Base-by-base conservation (phyloP, 2,113 vertebrate species). In the Polypterus bichir region DNA sequence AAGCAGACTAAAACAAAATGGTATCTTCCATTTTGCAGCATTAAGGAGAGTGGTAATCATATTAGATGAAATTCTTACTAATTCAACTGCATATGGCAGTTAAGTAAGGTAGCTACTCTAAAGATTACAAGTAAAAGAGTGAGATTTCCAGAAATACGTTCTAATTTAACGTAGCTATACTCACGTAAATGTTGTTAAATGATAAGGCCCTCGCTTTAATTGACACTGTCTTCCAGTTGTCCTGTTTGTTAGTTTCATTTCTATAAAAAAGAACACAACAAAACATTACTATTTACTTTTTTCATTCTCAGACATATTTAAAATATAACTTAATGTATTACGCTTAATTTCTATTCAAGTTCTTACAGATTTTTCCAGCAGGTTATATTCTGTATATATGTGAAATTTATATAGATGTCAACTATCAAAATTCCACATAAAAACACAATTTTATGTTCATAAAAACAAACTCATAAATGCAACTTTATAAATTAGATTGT, bases 131-230 rank as follows among this genome's bases (percentile, higher is more conserved):
- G n/a, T 44, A 46, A 9, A 10, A 48, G 47, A 27, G 47, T 47
- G n/a, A 59, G 47, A 48, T 46, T 27, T 8, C 5, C 57, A 46
- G 3, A 59, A 66, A n/a, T 62, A 44, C 6, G 27, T 27, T 2
- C 27, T 27, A 27, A 4, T 47, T 2, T 1, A 64, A 47, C 59
- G 57, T 62, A 62, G 67, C 5, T 54, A 62, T 67, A 53, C 74
- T 80, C 81, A 98, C 93, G 93, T 93, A 82, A 97, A 98, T 68
- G 92, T 89, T 69, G 86, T 94, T 61, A 91, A 78, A 62, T 91
- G 93, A 75, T 92, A 93, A 5, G 93, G 85, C 61, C 93, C 92
- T 70, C 94, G 83, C 69, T 94, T 96, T 69, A 98, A 89, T 48
- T 90, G 86, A 61, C 94, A 86, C 69, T 96, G 89, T 64, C 89